Evolutionary conservation across 64 coral and sea anemone genomes (phyloP).

Genomic region (Actinia tenebrosa): DNA sequence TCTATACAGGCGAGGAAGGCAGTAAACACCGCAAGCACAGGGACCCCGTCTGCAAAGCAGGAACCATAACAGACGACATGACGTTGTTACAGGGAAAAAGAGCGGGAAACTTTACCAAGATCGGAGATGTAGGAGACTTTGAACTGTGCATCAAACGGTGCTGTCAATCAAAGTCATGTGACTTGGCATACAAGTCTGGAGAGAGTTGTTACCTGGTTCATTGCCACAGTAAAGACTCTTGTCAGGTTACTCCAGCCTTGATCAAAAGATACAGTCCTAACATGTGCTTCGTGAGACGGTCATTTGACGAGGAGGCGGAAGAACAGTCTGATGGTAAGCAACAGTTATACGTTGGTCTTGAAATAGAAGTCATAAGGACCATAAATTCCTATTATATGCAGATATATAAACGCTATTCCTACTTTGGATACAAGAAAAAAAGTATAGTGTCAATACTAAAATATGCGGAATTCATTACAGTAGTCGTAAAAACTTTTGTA

Average conservation of each 20-base stretch:
- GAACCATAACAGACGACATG: slow-evolving; percentile 61
- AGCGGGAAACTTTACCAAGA: slow-evolving; percentile 90
- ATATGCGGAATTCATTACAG: no score
- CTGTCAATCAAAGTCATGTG: slow-evolving; percentile 65
- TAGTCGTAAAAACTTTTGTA: not conserved
- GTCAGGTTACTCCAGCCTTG: slow-evolving; percentile 55
- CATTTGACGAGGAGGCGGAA: not conserved
- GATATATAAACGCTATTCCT: not conserved
- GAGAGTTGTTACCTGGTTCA: slow-evolving; percentile 83
- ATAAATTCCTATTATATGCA: not conserved
- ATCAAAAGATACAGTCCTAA: slow-evolving; percentile 62
- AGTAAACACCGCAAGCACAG: slow-evolving; percentile 82
- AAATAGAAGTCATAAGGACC: not conserved
- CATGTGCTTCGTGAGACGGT: slow-evolving; percentile 42
- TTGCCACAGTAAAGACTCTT: slow-evolving; percentile 63
- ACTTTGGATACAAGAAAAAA: no score
- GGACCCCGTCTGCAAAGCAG: slow-evolving; percentile 53
- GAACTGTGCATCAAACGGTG: slow-evolving; percentile 84
- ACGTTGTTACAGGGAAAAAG: slow-evolving; percentile 61
- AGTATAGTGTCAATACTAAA: no score
- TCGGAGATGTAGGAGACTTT: slow-evolving; percentile 88
- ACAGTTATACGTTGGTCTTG: not conserved
- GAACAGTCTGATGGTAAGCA: not conserved
- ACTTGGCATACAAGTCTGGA: slow-evolving; percentile 74
- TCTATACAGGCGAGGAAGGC: slow-evolving; percentile 26